Evolutionary conservation across 2,888 invertebrate genomes (phyloP).

Genomic region (Hybos culiciformis): DNA sequence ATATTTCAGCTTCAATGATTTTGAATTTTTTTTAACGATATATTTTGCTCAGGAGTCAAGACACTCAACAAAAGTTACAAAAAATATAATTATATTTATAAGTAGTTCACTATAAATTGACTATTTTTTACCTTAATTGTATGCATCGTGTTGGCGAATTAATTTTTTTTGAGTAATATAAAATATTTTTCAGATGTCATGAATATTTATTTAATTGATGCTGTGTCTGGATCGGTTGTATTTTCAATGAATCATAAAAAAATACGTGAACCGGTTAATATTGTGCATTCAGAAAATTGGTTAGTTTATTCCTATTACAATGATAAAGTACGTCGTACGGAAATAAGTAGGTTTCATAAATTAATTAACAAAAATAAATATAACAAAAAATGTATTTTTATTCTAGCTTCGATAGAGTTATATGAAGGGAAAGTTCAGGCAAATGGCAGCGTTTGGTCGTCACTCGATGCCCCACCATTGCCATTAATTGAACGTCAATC

Average conservation of each 20-base stretch:
- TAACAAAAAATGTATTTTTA: not conserved
- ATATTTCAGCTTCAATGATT: no score
- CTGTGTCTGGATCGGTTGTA: slow-evolving; percentile 71
- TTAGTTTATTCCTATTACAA: slow-evolving; percentile 87
- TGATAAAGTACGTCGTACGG: slow-evolving; percentile 82
- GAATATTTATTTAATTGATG: slow-evolving; percentile 78
- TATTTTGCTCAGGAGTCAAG: no score
- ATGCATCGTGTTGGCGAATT: no score
- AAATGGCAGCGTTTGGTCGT: slow-evolving; percentile 78
- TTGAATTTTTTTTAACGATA: no score
- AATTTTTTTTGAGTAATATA: no score
- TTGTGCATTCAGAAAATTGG: slow-evolving; percentile 96
- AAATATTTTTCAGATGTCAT: slow-evolving; percentile 50
- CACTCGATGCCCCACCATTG: slow-evolving; percentile 57
- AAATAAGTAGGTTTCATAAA: slow-evolving; percentile 45
- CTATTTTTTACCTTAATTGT: no score
- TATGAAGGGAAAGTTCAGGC: slow-evolving; percentile 83
- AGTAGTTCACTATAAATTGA: no score
- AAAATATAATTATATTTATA: no score
- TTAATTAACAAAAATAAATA: no score
- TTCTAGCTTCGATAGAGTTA: slow-evolving; percentile 71
- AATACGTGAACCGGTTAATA: slow-evolving; percentile 69
- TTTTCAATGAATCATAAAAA: slow-evolving; percentile 75
- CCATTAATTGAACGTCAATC: slow-evolving; percentile 72
- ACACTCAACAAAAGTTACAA: no score